These are phyloP conservation scores for Madoqua kirkii DNA, from an alignment of 2,113 vertebrate genomes.

Conservation along the genomic window DNA sequence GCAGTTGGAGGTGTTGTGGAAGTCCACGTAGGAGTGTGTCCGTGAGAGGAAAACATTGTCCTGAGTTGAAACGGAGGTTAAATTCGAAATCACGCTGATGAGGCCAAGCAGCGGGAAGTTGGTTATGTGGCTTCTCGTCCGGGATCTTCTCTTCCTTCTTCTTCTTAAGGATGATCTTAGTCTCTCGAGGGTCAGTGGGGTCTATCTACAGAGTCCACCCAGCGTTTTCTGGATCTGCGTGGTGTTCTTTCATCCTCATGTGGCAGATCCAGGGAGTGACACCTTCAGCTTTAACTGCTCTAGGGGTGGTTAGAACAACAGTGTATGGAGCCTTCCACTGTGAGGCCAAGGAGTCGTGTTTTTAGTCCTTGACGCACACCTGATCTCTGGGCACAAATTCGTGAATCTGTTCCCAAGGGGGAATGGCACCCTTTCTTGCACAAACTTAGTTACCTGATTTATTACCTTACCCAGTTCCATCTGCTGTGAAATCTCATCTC, in stretches of 20 bases:
- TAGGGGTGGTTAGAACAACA: neutral
- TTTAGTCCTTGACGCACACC: neutral
- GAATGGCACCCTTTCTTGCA: neutral
- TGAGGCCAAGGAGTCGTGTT: neutral
- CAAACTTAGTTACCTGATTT: neutral
- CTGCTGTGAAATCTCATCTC: neutral
- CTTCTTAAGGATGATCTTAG: neutral
- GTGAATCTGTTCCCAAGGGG: neutral
- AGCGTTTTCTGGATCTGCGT: neutral
- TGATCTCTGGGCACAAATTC: neutral
- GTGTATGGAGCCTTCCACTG: neutral
- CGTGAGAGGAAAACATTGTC: neutral
- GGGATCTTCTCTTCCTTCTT: neutral
- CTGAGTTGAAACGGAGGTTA: neutral
- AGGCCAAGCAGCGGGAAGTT: neutral
- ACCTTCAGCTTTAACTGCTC: neutral
- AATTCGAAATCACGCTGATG: neutral
- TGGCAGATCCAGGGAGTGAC: neutral
- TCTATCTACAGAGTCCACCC: neutral
- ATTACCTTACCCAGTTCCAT: neutral
- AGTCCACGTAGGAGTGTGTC: accelerated
- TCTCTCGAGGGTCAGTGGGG: neutral
- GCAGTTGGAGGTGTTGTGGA: neutral
- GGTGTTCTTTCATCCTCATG: neutral
- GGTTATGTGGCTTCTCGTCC: neutral